Evolutionary conservation across 2,113 vertebrate species (phyloP).

Genomic region (Hemicordylus capensis): DNA sequence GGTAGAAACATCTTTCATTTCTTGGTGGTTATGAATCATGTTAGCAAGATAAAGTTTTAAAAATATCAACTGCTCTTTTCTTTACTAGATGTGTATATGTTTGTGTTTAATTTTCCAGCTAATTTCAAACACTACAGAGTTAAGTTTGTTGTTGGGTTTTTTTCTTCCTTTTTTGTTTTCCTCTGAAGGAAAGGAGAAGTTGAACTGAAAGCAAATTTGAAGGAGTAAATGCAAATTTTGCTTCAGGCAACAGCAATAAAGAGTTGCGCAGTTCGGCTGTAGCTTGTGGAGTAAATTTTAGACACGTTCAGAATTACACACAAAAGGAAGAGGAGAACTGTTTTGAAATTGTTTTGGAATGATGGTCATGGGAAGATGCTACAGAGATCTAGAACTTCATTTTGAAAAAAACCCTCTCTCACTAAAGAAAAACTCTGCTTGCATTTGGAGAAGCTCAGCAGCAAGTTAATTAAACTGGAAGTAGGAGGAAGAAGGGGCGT

Average conservation of each 20-base stretch:
- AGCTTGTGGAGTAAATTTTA: slow-evolving; percentile 4
- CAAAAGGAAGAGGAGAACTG: background rate
- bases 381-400: background rate
- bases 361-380: background rate
- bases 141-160: background rate
- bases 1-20: slow-evolving; percentile 3
- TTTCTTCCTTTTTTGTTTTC: slow-evolving; percentile 24
- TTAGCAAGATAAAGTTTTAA: background rate
- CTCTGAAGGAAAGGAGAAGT: slow-evolving; percentile 41
- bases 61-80: background rate
- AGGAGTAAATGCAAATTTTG: background rate
- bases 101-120: slow-evolving; percentile 10
- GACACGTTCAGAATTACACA: slow-evolving; percentile 18
- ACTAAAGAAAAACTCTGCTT: background rate
- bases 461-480: background rate
- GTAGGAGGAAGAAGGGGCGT: background rate
- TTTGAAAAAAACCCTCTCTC: background rate
- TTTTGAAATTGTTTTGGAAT: slow-evolving; percentile 26
- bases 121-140: slow-evolving; percentile 4
- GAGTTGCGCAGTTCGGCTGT: slow-evolving; percentile 5
- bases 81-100: background rate
- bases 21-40: background rate
- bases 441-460: slow-evolving; percentile 13
- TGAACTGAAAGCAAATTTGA: slow-evolving; percentile 36
- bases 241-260: slow-evolving; percentile 3